phyloP scores from a whole-genome alignment of 2,888 invertebrate genomes.

The Atethmia centrago region DNA sequence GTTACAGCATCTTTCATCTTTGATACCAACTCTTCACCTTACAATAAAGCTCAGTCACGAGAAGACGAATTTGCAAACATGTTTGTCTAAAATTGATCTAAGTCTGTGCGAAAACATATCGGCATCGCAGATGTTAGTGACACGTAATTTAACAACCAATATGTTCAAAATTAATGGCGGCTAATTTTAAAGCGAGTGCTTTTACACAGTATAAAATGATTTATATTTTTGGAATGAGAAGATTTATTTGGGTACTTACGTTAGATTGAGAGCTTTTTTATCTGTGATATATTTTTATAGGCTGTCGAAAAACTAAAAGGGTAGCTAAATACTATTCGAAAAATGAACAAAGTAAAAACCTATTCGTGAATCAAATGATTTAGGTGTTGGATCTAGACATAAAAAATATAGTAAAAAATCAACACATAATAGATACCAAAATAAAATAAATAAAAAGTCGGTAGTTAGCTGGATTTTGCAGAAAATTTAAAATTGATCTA shows the following conservation, averaged over 20 bases:
- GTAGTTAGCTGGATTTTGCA: too few relatives aligned
- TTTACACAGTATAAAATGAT: slow-evolving; percentile 19
- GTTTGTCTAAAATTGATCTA: slow-evolving; percentile 10
- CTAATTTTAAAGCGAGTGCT: slow-evolving; percentile 41
- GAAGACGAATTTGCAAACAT: not conserved
- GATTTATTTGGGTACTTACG: slow-evolving; percentile 10
- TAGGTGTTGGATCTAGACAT: too few relatives aligned
- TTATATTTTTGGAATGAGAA: slow-evolving; percentile 12
- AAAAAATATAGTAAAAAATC: not conserved
- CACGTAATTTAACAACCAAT: slow-evolving; percentile 47
- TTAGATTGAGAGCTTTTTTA: not conserved
- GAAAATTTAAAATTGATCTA: too few relatives aligned
- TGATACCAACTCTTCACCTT: slow-evolving; percentile 4
- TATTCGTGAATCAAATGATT: too few relatives aligned
- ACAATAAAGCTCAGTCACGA: not conserved
- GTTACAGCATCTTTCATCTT: not conserved
- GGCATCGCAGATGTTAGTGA: slow-evolving; percentile 36
- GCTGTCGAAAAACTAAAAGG: not conserved
- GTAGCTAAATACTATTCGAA: not conserved
- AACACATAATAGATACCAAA: not conserved
- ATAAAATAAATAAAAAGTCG: too few relatives aligned
- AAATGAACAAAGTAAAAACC: too few relatives aligned
- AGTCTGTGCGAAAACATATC: slow-evolving; percentile 28
- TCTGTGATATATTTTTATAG: not conserved
- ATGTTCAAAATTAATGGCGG: slow-evolving; percentile 30